phyloP scores from a whole-genome alignment of 53 echinoderm and acorn worm genomes.

The Zoroaster sp. region DNA sequence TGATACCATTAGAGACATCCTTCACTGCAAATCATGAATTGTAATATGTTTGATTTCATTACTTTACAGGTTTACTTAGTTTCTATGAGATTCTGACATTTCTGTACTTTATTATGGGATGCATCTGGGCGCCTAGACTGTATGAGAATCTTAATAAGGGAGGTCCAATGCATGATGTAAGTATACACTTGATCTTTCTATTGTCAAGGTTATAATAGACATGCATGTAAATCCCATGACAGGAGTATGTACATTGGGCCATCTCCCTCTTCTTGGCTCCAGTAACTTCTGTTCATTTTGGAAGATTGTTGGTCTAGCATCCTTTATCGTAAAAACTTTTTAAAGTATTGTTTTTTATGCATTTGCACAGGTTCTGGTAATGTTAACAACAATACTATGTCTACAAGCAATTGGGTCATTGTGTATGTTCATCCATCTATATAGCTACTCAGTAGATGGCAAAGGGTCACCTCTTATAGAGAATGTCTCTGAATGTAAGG shows the following conservation, averaged over 20 bases:
- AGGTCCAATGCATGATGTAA: slow-evolving; percentile 92
- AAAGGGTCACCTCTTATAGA: slow-evolving; percentile 70
- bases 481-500: slow-evolving; percentile 80
- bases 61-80: slow-evolving; percentile 66
- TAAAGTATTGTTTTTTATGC: background rate
- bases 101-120: slow-evolving; percentile 78
- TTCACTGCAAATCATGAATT: background rate
- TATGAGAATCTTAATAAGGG: slow-evolving; percentile 73
- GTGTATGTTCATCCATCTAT: slow-evolving; percentile 83
- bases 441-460: slow-evolving; percentile 76
- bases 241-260: background rate
- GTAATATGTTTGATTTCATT: background rate
- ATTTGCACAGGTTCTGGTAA: slow-evolving; percentile 70
- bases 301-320: background rate
- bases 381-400: slow-evolving; percentile 77
- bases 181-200: background rate
- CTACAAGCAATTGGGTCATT: slow-evolving; percentile 73
- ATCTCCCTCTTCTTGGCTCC: too few relatives aligned
- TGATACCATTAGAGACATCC: too few relatives aligned
- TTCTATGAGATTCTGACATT: slow-evolving; percentile 74
- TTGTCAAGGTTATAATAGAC: background rate
- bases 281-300: too few relatives aligned
- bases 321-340: too few relatives aligned
- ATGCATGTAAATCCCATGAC: background rate
- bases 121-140: slow-evolving; percentile 81